Conservation (phyloP, 2,797 vertebrate genomes). For the Trachops cirrhosus region DNA sequence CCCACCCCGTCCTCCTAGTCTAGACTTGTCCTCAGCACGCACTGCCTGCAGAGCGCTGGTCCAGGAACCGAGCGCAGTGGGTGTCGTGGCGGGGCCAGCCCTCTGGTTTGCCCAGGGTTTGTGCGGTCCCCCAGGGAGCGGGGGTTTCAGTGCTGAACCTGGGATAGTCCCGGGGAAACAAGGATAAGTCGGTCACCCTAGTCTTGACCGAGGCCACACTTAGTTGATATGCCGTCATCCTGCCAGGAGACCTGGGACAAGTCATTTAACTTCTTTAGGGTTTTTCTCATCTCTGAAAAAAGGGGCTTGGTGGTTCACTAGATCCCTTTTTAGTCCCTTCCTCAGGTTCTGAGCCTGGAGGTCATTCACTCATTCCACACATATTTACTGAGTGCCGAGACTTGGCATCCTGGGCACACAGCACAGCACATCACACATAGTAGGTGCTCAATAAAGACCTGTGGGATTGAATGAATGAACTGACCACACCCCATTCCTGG, state of each 20-base stretch:
- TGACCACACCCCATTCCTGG: not conserved
- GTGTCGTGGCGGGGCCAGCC: no score
- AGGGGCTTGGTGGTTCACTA: not conserved
- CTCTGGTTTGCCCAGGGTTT: not conserved
- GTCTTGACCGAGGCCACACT: not conserved
- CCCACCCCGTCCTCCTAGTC: not conserved
- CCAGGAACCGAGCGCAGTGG: not conserved
- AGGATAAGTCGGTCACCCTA: not conserved
- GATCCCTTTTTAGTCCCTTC: not conserved
- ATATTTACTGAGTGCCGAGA: not conserved
- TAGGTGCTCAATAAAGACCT: not conserved
- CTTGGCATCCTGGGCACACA: not conserved
- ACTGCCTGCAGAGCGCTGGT: not conserved
- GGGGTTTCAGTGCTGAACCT: not conserved
- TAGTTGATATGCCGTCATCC: not conserved
- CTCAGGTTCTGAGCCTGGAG: not conserved
- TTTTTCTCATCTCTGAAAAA: not conserved
- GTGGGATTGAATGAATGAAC: not conserved
- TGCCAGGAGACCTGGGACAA: not conserved
- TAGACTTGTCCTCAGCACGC: not conserved
- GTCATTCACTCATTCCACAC: not conserved
- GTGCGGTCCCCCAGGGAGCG: not conserved
- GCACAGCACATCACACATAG: not conserved
- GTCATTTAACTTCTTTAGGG: not conserved
- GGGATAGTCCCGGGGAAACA: not conserved